Evolutionary conservation across 2,888 invertebrate genomes (phyloP).

Genomic region (Ctenicera cuprea): DNA sequence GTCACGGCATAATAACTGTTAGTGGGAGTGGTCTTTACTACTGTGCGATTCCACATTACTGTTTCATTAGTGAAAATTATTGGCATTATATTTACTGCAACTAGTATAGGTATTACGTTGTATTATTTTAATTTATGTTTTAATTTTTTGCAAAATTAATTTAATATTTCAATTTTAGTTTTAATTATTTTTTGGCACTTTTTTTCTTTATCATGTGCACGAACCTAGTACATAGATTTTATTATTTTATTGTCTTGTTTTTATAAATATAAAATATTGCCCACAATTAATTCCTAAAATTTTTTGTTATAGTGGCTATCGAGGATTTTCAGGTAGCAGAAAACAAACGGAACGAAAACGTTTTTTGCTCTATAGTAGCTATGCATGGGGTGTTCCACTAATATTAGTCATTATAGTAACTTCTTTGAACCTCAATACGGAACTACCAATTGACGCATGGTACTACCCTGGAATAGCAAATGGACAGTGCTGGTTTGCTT

Average conservation of each 20-base stretch:
- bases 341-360: constrained; percentile 48
- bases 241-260: neutral
- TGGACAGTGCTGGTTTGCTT: constrained; percentile 76
- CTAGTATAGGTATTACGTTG: no score
- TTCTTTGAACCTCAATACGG: constrained; percentile 60
- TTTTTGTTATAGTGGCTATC: constrained; percentile 48
- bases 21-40: no score
- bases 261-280: neutral
- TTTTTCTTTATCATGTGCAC: no score
- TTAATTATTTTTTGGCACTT: no score
- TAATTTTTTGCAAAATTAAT: no score
- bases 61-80: no score
- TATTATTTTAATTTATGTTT: no score
- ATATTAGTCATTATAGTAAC: constrained; percentile 51
- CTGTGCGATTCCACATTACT: no score
- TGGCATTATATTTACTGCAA: no score
- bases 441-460: neutral
- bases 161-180: no score
- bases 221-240: no score
- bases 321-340: constrained; percentile 50
- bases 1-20: no score
- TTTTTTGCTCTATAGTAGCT: constrained; percentile 51
- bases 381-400: constrained; percentile 54
- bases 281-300: neutral
- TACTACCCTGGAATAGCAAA: constrained; percentile 70